Evolutionary conservation across 2,797 vertebrate genomes (phyloP).

Genomic region (Varecia variegata): DNA sequence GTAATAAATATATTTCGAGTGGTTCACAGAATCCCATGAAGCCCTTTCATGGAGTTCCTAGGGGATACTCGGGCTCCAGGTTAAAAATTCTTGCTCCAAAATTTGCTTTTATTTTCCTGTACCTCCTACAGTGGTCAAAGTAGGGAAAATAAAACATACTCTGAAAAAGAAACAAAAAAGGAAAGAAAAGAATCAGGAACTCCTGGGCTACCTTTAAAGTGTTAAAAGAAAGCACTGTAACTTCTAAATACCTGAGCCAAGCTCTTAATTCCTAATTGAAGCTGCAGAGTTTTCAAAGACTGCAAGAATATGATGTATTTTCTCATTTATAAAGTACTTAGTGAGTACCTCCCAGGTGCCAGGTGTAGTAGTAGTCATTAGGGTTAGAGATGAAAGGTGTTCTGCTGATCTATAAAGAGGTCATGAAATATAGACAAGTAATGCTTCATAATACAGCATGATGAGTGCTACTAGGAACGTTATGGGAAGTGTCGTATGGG

Average conservation of each 20-base stretch:
- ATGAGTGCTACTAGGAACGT: neutral
- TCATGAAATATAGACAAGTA: neutral
- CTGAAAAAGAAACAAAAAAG: neutral
- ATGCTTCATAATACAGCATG: neutral
- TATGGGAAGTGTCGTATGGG: neutral
- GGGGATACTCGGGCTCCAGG: neutral
- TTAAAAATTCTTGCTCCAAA: conserved; percentile 8
- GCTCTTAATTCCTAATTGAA: neutral
- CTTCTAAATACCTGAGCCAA: neutral
- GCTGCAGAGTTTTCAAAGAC: neutral
- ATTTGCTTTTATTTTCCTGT: neutral
- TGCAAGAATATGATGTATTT: neutral
- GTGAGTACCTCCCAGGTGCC: neutral
- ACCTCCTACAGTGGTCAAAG: neutral
- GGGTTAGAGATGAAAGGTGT: neutral
- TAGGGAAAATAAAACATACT: neutral
- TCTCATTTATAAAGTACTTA: neutral
- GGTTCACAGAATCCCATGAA: neutral
- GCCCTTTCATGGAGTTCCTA: neutral
- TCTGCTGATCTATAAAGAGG: neutral
- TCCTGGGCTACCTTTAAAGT: neutral
- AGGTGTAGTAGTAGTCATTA: neutral
- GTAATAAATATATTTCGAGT: neutral
- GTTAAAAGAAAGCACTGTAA: neutral
- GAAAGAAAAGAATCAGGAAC: neutral